Evolutionary conservation across 2,888 invertebrate species (phyloP), one percentile per base, ranked within the genome.

Genomic region (Tenthredo distinguenda): DNA sequence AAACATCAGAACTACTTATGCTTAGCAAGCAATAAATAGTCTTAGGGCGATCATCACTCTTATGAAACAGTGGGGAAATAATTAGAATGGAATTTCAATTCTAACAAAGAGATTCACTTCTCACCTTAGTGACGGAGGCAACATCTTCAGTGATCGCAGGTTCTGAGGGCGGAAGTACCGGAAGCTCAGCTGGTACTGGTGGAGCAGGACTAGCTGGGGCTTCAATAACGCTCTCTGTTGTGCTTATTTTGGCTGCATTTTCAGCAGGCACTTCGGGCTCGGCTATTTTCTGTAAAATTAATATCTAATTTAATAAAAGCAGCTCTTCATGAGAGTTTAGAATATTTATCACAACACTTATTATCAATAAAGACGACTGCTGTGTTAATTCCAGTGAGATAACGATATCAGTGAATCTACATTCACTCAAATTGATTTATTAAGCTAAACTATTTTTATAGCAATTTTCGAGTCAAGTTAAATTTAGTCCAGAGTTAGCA

Each of bases 71-170:
- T 15, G 15, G 2, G 3, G 37, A 26, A 18, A 71, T 71, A n/a
- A 37, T 71, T 7, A 34, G 4, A 40, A 47, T 76, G 0, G 6
- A 31, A 76, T 47, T 76, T 15, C 10, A 12, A 62, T 21, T 26
- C 0, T 21, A 62, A 62, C 26, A 3, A 3, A 26, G 3, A 10
- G 15, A 15, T 68, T 68, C 12, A 18, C 6, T 34, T n/a, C 43
- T 43, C 87, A 92, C 93, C 92, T 93, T 93, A 86, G 92, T 93
- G 68, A 93, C 93, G 10, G 93, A 93, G 86, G 93, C 92, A 85
- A 93, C 93, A 84, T 93, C 93, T 88, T 93, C 93, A 86, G 92
- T 93, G 86, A 93, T 93, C 84, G 91, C 93, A 21, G 93, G 93
- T 68, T 83, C 83, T 7, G 83, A 71, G 7, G 83, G 83, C 50